These are phyloP conservation scores for Craseonycteris thonglongyai DNA, from an alignment of 2,113 vertebrate species.

Conservation along the genomic window DNA sequence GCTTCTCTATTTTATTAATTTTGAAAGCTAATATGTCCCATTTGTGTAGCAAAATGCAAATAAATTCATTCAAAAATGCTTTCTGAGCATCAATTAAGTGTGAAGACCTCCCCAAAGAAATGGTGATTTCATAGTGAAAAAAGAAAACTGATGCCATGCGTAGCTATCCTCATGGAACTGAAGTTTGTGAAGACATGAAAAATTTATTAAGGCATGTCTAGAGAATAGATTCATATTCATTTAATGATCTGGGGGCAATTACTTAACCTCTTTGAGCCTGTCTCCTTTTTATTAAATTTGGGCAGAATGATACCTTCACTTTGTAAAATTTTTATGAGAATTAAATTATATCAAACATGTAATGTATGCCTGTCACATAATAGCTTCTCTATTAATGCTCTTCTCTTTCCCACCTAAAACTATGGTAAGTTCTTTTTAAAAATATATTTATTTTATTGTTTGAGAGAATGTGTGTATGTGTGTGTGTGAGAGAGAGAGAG, in stretches of 20 bases:
- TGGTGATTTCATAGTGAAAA: neutral
- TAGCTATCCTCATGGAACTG: neutral
- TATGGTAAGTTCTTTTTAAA: neutral
- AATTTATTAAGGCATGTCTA: neutral
- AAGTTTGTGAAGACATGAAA: neutral
- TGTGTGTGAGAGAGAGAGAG: too few species aligned
- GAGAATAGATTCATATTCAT: neutral
- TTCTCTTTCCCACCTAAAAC: neutral
- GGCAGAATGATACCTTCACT: neutral
- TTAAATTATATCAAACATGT: neutral
- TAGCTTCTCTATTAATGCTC: neutral
- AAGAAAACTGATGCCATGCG: neutral
- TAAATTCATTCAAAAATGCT: neutral
- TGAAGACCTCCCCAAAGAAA: neutral
- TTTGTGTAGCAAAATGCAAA: neutral
- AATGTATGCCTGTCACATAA: neutral
- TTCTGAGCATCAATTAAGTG: neutral
- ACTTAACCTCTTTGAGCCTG: neutral
- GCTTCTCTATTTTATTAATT: neutral
- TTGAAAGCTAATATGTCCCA: neutral
- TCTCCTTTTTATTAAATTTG: neutral
- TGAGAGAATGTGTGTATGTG: too few species aligned
- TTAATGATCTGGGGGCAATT: neutral
- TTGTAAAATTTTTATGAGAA: neutral
- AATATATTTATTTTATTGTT: too few species aligned